Conservation (phyloP, 2,797 vertebrate species). For the Saxicola maurus region DNA sequence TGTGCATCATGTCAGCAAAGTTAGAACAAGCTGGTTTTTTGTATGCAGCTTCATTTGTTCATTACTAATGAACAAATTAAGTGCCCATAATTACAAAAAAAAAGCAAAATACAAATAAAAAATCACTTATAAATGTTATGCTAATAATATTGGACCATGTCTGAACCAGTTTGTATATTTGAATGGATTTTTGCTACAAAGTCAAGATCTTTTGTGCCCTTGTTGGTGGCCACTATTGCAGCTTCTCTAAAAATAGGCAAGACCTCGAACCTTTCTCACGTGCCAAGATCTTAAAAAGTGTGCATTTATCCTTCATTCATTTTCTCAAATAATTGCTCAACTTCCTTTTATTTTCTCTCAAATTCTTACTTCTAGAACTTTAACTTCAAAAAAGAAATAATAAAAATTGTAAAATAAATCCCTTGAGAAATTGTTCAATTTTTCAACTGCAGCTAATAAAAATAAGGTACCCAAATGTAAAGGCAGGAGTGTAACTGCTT, state of each 20-base stretch:
- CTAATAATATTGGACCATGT: neutral
- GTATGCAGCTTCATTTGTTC: neutral
- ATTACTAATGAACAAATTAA: neutral
- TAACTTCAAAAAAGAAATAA: neutral
- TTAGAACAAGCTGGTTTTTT: neutral
- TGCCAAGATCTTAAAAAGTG: neutral
- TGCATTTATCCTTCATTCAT: neutral
- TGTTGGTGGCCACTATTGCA: neutral
- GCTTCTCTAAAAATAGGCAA: neutral
- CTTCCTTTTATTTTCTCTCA: neutral
- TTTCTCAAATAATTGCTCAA: neutral
- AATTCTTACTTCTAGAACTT: neutral
- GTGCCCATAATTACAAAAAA: neutral
- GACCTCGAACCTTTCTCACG: neutral
- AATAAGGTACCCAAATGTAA: neutral
- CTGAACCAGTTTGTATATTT: neutral
- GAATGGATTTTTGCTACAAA: neutral
- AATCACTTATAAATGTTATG: neutral
- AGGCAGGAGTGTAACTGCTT: neutral
- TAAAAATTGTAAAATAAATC: neutral
- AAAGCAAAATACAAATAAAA: neutral
- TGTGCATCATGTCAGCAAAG: neutral
- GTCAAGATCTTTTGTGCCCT: neutral
- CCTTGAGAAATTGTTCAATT: neutral
- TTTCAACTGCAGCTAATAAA: neutral